Base-by-base conservation (phyloP, 2,113 vertebrate species). In the Lucifuga dentata region DNA sequence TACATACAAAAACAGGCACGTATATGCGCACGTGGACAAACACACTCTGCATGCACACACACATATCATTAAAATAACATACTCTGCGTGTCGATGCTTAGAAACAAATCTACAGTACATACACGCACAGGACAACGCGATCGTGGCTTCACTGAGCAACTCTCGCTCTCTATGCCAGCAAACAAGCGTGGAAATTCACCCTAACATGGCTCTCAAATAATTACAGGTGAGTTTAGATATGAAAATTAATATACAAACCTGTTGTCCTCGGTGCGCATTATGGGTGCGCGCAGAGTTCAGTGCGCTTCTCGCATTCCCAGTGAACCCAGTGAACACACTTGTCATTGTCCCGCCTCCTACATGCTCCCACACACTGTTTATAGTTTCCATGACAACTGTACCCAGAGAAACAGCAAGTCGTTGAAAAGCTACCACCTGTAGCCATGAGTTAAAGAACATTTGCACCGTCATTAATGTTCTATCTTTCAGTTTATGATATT, bases 321-420 rank as follows among this genome's bases (percentile, higher is more conserved):
- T 64, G 71, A 63, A 26, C 49, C 17, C 32, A 33, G 62, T 11
- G 39, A 56, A 29, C 2, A n/a, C 7, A 55, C 50, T 41, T 38
- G 38, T 43, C 38, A 60, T n/a, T 17, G 24, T 44, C 56, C 43
- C 13, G 48, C 67, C 55, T 36, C 70, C 26, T 57, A 56, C 68
- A 67, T 64, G 62, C 82, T 68, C 52, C 52, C 16, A n/a, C 69
- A 20, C 0, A 26, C 17, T 83, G 82, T 88, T 88, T 85, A 51
- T 15, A 20, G 83, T 88, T 73, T 46, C 86, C 68, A 81, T 70
- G 35, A 56, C 85, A 80, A 83, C 88, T 2, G 68, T 26, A 1
- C 12, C 76, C 21, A 52, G 46, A 75, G 78, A 60, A 76, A 69
- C 61, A 21, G 32, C 32, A 8, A 29, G 20, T 11, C 8, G 16